These are phyloP conservation scores for Melinaea menophilus DNA, from an alignment of 2,888 invertebrate genomes.

Conservation along the genomic window DNA sequence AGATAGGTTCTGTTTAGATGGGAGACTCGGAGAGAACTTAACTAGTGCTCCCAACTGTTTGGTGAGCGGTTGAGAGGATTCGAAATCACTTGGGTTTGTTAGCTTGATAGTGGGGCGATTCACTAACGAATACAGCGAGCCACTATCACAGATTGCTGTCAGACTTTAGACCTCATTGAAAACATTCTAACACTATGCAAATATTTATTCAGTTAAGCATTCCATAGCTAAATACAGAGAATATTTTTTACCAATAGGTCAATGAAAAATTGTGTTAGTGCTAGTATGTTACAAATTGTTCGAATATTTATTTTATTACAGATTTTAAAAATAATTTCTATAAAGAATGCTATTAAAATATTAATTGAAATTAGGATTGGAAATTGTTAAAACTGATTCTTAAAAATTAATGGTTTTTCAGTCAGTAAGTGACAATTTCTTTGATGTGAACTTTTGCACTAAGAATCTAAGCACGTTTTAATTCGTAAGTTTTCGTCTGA, in stretches of 20 bases:
- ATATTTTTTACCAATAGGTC: neutral
- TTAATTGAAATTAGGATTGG: neutral
- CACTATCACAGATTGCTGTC: constrained; percentile 17
- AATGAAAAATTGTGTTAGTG: constrained; percentile 6
- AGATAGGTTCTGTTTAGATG: constrained; percentile 45
- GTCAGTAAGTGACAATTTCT: constrained; percentile 31
- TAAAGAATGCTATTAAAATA: too few relatives aligned
- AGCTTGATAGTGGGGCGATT: constrained; percentile 26
- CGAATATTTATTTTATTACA: too few relatives aligned
- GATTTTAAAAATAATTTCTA: too few relatives aligned
- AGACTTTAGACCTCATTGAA: constrained; percentile 17
- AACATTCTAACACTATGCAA: constrained; percentile 1
- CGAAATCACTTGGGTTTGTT: constrained; percentile 29
- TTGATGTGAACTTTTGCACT: constrained; percentile 37
- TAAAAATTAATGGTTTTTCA: constrained; percentile 26
- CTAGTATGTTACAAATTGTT: too few relatives aligned
- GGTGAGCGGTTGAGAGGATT: constrained; percentile 25
- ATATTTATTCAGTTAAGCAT: neutral
- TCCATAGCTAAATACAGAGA: too few relatives aligned
- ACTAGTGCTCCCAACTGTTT: constrained; percentile 28
- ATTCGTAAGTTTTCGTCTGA: constrained; percentile 70
- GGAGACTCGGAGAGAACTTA: constrained; percentile 30
- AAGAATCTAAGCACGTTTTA: constrained; percentile 69
- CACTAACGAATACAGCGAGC: constrained; percentile 20
- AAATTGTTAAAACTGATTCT: neutral